Percentiles rank a stretch among this genome's conserved stretches.
Evolutionary conservation across 1,140 invertebrate genomes (phyloP).

Genomic region (Ips nitidus): DNA sequence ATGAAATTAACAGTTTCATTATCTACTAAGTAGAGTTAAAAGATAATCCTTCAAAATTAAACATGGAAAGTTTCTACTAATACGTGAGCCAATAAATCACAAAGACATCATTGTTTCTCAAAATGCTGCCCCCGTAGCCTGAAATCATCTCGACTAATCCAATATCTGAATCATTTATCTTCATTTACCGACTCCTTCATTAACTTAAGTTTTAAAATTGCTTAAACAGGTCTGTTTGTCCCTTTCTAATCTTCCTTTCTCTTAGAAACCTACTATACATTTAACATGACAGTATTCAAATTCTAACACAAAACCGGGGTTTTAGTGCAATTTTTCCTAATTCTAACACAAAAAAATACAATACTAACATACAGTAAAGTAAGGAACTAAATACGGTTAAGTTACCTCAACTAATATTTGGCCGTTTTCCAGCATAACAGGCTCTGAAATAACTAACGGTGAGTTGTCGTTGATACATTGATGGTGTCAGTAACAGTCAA

Average conservation of each 20-base stretch:
- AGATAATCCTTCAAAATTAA: no score
- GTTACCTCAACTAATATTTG: background rate
- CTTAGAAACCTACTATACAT: slow-evolving; percentile 20
- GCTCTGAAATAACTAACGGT: slow-evolving; percentile 15
- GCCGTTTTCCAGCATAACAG: background rate
- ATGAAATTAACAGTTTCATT: no score
- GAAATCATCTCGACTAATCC: slow-evolving; percentile 51
- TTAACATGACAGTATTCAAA: slow-evolving; percentile 1
- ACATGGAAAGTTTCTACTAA: no score
- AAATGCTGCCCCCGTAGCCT: slow-evolving; percentile 41
- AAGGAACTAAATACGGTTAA: no score
- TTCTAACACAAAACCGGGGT: background rate
- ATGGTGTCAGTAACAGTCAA: slow-evolving; percentile 47
- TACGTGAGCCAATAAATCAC: background rate
- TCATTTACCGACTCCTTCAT: slow-evolving; percentile 53
- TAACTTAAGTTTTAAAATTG: slow-evolving; percentile 52
- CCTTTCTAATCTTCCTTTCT: slow-evolving; percentile 37
- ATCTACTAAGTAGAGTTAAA: no score
- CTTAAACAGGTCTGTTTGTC: slow-evolving; percentile 45
- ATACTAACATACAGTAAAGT: no score
- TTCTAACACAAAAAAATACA: no score
- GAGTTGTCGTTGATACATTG: slow-evolving; percentile 44
- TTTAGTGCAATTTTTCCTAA: no score
- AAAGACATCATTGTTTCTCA: slow-evolving; percentile 40
- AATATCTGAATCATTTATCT: slow-evolving; percentile 54